phyloP scores from a whole-genome alignment of 2,113 vertebrate species.

The Chionodraco myersi region DNA sequence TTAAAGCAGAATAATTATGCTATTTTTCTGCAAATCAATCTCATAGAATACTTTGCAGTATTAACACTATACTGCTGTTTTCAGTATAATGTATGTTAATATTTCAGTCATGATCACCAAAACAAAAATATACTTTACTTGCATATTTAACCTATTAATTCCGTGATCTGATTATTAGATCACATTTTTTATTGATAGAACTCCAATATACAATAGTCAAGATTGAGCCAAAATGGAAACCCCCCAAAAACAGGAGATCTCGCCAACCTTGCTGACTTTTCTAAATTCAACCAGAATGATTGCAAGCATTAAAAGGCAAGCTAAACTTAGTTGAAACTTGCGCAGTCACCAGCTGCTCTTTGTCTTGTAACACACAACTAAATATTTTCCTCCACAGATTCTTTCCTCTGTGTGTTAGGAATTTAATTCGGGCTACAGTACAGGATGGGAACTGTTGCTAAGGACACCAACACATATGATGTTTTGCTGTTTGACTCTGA shows the following conservation, averaged over 20 bases:
- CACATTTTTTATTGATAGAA: not conserved
- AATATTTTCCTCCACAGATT: constrained; percentile 22
- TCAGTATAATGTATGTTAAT: not conserved
- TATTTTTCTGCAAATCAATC: constrained; percentile 2
- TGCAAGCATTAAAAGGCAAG: not conserved
- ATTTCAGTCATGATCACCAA: not conserved
- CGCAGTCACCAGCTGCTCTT: constrained; percentile 26
- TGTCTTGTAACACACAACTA: not conserved
- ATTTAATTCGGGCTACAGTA: not conserved
- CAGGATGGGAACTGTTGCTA: constrained; percentile 25
- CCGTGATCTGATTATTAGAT: not conserved
- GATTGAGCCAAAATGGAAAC: not conserved
- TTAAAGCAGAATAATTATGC: not conserved
- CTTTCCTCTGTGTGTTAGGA: not conserved
- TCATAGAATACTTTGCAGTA: not conserved
- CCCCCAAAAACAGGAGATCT: not conserved
- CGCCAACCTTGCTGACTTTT: not conserved
- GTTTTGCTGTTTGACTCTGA: constrained; percentile 31
- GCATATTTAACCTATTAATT: not conserved
- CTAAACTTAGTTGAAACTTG: not conserved
- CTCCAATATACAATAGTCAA: not conserved
- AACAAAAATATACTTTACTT: not conserved
- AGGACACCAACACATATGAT: constrained; percentile 36
- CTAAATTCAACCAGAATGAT: not conserved
- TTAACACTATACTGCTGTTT: constrained; percentile 7